Conservation (phyloP, 2,888 invertebrate species). For the Sinelater perroti region DNA sequence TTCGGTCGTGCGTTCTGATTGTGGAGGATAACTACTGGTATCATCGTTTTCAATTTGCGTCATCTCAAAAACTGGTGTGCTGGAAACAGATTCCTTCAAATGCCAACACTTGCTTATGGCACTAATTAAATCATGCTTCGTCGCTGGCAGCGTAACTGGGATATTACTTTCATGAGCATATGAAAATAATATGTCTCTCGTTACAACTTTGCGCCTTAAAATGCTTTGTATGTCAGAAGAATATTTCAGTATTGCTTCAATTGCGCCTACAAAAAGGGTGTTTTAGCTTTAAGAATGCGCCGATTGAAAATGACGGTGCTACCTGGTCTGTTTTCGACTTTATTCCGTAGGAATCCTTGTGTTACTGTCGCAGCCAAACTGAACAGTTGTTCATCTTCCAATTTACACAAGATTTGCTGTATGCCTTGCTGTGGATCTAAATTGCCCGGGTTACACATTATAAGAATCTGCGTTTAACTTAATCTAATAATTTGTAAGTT, state of each 20-base stretch:
- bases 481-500: no score
- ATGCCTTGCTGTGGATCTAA: no score
- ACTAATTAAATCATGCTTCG: slow-evolving; percentile 63
- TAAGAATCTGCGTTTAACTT: no score
- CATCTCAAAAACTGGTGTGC: not conserved
- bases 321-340: slow-evolving; percentile 49
- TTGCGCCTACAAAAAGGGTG: slow-evolving; percentile 60
- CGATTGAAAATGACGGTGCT: slow-evolving; percentile 3
- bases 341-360: slow-evolving; percentile 53
- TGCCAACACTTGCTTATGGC: slow-evolving; percentile 62
- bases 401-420: slow-evolving; percentile 36
- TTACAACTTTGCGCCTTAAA: slow-evolving; percentile 63
- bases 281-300: not conserved
- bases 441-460: no score
- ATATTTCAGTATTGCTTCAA: slow-evolving; percentile 63
- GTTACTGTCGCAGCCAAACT: slow-evolving; percentile 52
- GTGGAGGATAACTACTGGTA: not conserved
- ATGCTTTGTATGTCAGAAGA: slow-evolving; percentile 61
- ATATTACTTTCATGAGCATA: slow-evolving; percentile 64
- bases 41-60: not conserved
- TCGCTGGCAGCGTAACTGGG: slow-evolving; percentile 60
- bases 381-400: slow-evolving; percentile 49
- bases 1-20: slow-evolving; percentile 2
- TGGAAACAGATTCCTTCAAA: not conserved
- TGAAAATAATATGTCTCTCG: slow-evolving; percentile 64